phyloP scores from a whole-genome alignment of 37 sponge, comb jelly and placozoan species.

The Amphimedon queenslandica region DNA sequence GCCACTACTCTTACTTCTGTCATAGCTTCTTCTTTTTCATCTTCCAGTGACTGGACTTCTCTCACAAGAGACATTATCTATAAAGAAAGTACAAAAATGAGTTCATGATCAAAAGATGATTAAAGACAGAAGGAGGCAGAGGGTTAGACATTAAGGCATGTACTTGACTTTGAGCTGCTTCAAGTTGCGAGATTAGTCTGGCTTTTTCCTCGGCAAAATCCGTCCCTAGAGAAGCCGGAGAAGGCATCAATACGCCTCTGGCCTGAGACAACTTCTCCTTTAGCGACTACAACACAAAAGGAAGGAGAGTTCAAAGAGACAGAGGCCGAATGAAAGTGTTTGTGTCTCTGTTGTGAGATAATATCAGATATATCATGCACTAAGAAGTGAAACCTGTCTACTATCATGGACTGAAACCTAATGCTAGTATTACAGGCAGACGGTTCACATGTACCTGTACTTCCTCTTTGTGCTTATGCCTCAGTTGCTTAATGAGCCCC shows the following conservation, averaged over 20 bases:
- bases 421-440: no score
- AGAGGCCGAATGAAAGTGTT: neutral
- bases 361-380: neutral
- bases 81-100: neutral
- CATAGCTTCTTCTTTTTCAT: conserved; percentile 54
- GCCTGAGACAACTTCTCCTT: neutral
- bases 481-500: neutral
- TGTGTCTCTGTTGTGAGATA: no score
- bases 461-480: neutral
- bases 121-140: no score
- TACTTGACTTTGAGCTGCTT: conserved; percentile 26
- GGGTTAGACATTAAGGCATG: no score
- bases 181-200: conserved; percentile 26
- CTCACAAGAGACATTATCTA: conserved; percentile 24
- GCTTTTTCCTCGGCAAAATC: conserved; percentile 34
- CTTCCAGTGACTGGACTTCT: conserved; percentile 38
- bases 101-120: neutral
- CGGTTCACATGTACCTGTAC: conserved; percentile 1
- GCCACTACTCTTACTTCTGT: conserved; percentile 23
- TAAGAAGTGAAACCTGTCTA: neutral
- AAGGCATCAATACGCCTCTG: neutral
- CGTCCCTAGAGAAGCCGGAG: neutral
- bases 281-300: neutral
- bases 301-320: neutral
- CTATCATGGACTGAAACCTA: no score